Evolutionary conservation across 2,113 vertebrate genomes (phyloP), one percentile per base, ranked within the genome.

Genomic region (Muntiacus reevesi): DNA sequence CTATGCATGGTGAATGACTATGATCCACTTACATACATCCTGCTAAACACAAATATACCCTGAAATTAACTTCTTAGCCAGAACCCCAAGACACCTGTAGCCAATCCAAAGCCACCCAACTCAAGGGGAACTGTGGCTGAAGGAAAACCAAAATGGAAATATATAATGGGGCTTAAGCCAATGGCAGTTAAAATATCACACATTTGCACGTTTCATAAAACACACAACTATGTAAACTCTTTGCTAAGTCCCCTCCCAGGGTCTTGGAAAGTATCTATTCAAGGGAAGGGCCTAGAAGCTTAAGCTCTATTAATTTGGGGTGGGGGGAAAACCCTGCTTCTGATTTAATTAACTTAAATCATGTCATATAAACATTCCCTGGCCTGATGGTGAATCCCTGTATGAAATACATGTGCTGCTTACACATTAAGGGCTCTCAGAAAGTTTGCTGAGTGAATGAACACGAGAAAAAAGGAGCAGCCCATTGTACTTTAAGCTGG

Each of bases 281-380:
- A 21, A 54, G 43, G 40, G 59, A 95, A 64, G n/a, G 21, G 27
- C 33, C 28, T n/a, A 10, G n/a, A 95, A n/a, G 33, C 74, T 57
- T 62, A 94, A 96, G 13, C 45, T 94, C 88, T 79, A 89, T 47
- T 62, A 81, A 78, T 82, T 91, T 91, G 19, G 11, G 23, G 8
- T 62, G 74, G 25, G 3, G 2, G 12, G 19, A 33, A 33, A 50
- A 16, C 40, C 11, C 33, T 91, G 67, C 36, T 62, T 87, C 21
- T 95, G 67, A 97, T 52, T 95, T 78, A 94, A 84, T 96, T 74
- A 91, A 84, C 71, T 95, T 60, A 74, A 81, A 90, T 81, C 45
- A 67, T 85, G 21, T 94, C 47, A 78, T 40, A 59, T 25, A 36
- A 92, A 36, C 17, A 28, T 55, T 79, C 13, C 59, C 36, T 82